These are phyloP conservation scores for Geotrypetes seraphini DNA, from an alignment of 2,797 vertebrate genomes.

Conservation along the genomic window DNA sequence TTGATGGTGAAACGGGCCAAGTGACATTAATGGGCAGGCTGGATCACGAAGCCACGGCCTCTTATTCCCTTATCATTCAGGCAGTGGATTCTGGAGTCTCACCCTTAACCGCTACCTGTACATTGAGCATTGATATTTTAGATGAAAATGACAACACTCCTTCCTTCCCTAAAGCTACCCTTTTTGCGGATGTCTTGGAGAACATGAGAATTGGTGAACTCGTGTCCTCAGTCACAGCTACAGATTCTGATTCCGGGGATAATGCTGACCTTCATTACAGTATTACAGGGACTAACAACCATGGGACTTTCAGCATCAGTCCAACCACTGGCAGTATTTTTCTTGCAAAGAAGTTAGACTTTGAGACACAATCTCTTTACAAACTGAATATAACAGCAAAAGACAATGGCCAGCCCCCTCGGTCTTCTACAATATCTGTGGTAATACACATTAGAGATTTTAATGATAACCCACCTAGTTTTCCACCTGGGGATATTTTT, in stretches of 20 bases:
- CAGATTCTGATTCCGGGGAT: conserved; percentile 80
- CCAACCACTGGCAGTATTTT: conserved; percentile 94
- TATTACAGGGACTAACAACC: conserved; percentile 85
- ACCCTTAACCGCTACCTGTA: conserved; percentile 79
- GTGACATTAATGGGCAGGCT: conserved; percentile 79
- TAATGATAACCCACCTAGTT: conserved; percentile 90
- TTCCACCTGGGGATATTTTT: conserved; percentile 85
- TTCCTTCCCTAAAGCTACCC: conserved; percentile 76
- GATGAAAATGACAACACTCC: conserved; percentile 96
- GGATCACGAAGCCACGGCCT: conserved; percentile 81
- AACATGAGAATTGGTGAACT: conserved; percentile 94
- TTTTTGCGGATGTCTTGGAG: conserved; percentile 84
- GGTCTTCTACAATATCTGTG: conserved; percentile 83
- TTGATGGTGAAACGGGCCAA: conserved; percentile 79
- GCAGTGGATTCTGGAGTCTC: conserved; percentile 72
- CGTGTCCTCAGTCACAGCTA: conserved; percentile 85
- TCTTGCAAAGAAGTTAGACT: conserved; percentile 85
- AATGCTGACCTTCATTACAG: conserved; percentile 90
- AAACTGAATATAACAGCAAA: conserved; percentile 88
- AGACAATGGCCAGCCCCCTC: conserved; percentile 80
- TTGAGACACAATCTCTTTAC: conserved; percentile 86
- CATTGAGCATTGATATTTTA: conserved; percentile 78
- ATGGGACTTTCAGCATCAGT: conserved; percentile 92
- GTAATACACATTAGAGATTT: conserved; percentile 89
- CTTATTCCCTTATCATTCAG: conserved; percentile 80